These are phyloP conservation scores for Aphelinus certus DNA, from an alignment of 1,140 invertebrate genomes.

Conservation along the genomic window DNA sequence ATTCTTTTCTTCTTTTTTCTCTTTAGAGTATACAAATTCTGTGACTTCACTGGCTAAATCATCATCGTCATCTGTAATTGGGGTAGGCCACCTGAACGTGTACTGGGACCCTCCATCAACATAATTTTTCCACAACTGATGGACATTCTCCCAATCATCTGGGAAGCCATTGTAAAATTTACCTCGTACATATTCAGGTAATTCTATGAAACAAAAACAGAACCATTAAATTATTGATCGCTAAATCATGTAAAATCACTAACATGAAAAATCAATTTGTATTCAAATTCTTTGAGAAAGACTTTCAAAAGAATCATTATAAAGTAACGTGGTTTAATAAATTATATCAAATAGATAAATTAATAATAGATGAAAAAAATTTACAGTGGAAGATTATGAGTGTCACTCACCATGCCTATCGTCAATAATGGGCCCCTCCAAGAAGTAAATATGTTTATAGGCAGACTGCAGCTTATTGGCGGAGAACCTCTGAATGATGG, in stretches of 20 bases:
- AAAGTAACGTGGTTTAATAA: background rate
- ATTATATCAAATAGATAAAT: background rate
- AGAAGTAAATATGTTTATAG: slow-evolving; percentile 51
- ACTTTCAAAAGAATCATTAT: too few relatives aligned
- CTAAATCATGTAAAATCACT: too few relatives aligned
- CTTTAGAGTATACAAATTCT: slow-evolving; percentile 42
- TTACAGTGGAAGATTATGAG: background rate
- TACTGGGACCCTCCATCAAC: slow-evolving; percentile 40
- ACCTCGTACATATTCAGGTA: slow-evolving; percentile 56
- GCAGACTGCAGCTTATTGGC: slow-evolving; percentile 47
- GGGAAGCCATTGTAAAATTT: slow-evolving; percentile 63
- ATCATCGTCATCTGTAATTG: slow-evolving; percentile 57
- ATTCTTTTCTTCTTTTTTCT: background rate
- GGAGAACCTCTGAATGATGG: slow-evolving; percentile 49
- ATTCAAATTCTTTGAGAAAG: too few relatives aligned
- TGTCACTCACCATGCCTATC: slow-evolving; percentile 47
- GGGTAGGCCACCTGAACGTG: slow-evolving; percentile 58
- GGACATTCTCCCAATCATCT: slow-evolving; percentile 60
- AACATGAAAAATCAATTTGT: too few relatives aligned
- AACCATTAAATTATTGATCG: too few relatives aligned
- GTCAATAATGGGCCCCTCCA: slow-evolving; percentile 54
- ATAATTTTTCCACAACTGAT: slow-evolving; percentile 54
- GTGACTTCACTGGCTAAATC: slow-evolving; percentile 56
- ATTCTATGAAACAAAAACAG: slow-evolving; percentile 38
- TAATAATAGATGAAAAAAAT: background rate